Evolutionary conservation across 2,113 vertebrate genomes (phyloP).

Genomic region (Tricholaema leucomelas): DNA sequence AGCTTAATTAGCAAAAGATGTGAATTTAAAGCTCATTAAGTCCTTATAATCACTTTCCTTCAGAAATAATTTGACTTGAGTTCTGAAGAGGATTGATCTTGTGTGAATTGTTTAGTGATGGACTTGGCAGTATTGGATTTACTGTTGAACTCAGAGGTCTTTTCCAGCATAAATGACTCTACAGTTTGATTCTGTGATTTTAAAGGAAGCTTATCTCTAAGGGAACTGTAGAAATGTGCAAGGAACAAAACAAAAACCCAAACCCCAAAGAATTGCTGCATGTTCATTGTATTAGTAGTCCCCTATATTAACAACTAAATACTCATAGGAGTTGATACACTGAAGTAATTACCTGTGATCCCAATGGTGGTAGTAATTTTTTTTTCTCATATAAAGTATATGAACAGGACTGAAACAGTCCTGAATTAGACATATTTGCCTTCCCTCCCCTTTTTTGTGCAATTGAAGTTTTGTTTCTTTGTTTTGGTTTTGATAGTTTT

Average conservation of each 20-base stretch:
- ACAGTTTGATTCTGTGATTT: not conserved
- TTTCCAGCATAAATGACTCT: not conserved
- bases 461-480: not conserved
- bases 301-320: not conserved
- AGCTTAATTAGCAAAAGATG: slow-evolving; percentile 21
- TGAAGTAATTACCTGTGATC: not conserved
- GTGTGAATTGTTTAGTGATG: not conserved
- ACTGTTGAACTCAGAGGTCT: not conserved
- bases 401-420: not conserved
- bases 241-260: not conserved
- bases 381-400: not conserved
- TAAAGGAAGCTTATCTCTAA: not conserved
- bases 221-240: rapidly evolving
- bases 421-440: not conserved
- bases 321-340: not conserved
- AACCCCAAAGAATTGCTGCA: not conserved
- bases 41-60: not conserved
- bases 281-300: not conserved
- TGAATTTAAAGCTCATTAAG: slow-evolving; percentile 9
- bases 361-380: not conserved
- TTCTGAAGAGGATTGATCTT: not conserved
- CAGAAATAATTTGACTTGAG: not conserved
- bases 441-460: too few relatives aligned
- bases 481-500: not conserved
- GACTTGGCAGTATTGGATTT: not conserved